phyloP scores from a whole-genome alignment of 2,888 invertebrate species.

The Eristalis arbustorum region DNA sequence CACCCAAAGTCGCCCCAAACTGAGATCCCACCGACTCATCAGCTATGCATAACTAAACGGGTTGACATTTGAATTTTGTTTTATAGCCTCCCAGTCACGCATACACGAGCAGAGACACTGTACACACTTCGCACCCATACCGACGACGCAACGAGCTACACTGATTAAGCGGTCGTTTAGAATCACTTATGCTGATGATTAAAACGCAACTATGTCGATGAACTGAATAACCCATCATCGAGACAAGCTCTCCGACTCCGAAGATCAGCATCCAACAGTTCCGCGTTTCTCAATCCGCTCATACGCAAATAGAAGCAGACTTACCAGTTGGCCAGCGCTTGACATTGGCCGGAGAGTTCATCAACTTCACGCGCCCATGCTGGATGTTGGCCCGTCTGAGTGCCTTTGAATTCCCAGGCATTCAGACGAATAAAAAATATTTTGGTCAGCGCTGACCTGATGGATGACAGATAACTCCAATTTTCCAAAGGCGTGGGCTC shows the following conservation, averaged over 20 bases:
- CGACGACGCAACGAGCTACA: background rate
- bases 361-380: background rate
- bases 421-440: background rate
- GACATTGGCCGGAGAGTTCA: background rate
- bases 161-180: background rate
- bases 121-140: background rate
- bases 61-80: background rate
- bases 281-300: background rate
- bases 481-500: background rate
- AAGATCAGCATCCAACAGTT: background rate
- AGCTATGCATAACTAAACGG: conserved; percentile 7
- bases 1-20: background rate
- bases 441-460: background rate
- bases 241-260: background rate
- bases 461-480: background rate
- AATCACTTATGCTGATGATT: background rate
- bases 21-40: background rate
- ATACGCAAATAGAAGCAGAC: background rate
- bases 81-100: background rate
- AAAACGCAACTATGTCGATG: conserved; percentile 19
- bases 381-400: too few relatives aligned
- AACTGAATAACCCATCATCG: background rate
- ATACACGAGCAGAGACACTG: background rate
- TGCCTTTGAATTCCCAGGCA: background rate
- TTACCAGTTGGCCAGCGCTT: background rate